Conservation (phyloP, 2,888 invertebrate genomes). For the Dichetophora obliterata region DNA sequence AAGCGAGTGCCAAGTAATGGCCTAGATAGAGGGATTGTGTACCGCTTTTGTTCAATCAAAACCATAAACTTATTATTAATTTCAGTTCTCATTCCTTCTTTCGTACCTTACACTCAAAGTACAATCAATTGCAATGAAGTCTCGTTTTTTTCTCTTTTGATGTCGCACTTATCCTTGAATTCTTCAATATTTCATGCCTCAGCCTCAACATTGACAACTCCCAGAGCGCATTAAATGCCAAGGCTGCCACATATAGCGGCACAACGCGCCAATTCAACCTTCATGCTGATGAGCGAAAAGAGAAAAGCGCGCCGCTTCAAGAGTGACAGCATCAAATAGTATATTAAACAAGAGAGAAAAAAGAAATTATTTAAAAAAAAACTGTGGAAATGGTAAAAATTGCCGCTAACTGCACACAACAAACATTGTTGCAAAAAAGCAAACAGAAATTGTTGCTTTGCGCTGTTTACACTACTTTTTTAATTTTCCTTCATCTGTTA, state of each 20-base stretch:
- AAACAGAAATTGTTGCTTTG: neutral
- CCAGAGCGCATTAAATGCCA: constrained; percentile 32
- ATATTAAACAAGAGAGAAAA: neutral
- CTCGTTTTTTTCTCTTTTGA: neutral
- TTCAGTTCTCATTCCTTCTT: too few species aligned
- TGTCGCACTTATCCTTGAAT: constrained; percentile 28
- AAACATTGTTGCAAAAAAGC: neutral
- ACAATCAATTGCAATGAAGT: neutral
- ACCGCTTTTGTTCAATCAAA: too few species aligned
- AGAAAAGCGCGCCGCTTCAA: constrained; percentile 9
- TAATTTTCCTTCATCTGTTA: too few species aligned
- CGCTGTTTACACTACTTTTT: neutral
- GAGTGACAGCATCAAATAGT: constrained; percentile 10
- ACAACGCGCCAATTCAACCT: neutral
- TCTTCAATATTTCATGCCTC: constrained; percentile 11
- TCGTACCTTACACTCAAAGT: neutral
- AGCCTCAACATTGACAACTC: neutral
- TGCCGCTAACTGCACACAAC: constrained; percentile 16
- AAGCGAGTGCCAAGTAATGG: too few species aligned
- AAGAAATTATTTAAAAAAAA: neutral
- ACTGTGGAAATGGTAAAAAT: neutral
- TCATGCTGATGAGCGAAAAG: neutral
- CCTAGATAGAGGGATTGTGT: too few species aligned
- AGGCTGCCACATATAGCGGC: constrained; percentile 19
- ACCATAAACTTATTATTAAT: too few species aligned